A percentile compares a stretch with the other conserved stretches of the same genome.
phyloP scores from a whole-genome alignment of 1,140 invertebrate species.

The Chironomus striatipennis region DNA sequence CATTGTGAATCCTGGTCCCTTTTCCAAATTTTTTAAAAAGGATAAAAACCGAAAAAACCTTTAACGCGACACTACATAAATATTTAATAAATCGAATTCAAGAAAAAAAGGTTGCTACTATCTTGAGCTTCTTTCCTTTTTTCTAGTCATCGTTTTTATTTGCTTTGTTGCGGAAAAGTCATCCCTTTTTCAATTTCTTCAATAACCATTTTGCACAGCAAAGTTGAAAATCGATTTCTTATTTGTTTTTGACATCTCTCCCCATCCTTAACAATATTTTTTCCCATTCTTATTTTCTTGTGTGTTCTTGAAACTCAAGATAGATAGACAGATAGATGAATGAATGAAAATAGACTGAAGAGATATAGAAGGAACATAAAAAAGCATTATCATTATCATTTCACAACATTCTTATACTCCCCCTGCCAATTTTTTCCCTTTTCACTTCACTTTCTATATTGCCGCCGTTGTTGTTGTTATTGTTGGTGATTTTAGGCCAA shows the following conservation, averaged over 20 bases:
- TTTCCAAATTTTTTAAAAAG: background rate
- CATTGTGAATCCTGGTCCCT: background rate
- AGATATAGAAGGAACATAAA: background rate
- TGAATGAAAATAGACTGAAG: background rate
- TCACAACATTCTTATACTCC: background rate
- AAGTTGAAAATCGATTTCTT: conserved; percentile 17
- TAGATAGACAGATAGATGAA: background rate
- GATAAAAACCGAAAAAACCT: background rate
- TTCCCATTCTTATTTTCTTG: background rate
- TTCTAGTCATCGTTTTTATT: no score
- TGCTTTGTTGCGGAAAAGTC: background rate
- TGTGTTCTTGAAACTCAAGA: background rate
- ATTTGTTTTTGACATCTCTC: conserved; percentile 20
- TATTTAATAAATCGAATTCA: conserved; percentile 18
- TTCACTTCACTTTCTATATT: no score
- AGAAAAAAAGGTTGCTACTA: background rate
- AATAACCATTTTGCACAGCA: background rate
- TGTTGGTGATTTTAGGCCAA: no score
- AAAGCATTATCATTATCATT: conserved; percentile 14
- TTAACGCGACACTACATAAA: background rate
- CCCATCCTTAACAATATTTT: background rate
- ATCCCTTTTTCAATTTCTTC: background rate
- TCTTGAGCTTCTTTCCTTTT: background rate
- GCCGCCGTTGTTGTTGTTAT: no score
- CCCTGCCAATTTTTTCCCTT: no score